These are phyloP conservation scores for Mycetomoellerius zeteki DNA, from an alignment of 1,140 invertebrate genomes.

Conservation along the genomic window DNA sequence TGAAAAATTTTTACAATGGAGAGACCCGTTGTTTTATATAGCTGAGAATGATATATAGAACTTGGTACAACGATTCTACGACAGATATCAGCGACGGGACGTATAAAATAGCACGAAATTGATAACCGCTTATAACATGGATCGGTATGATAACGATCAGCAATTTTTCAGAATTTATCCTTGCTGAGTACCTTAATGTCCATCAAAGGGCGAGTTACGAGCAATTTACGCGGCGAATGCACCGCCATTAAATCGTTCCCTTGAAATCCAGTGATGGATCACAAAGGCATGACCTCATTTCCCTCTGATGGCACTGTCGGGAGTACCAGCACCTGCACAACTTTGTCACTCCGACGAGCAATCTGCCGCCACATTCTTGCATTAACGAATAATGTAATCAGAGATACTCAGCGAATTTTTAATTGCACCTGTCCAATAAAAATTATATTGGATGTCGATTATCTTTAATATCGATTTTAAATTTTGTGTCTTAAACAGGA, in stretches of 20 bases:
- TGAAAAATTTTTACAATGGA: neutral
- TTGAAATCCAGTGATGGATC: slow-evolving; percentile 61
- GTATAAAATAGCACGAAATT: slow-evolving; percentile 1
- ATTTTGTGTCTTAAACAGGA: neutral
- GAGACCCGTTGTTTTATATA: slow-evolving; percentile 1
- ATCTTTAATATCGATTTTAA: neutral
- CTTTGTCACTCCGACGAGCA: slow-evolving; percentile 54
- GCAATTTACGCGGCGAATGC: slow-evolving; percentile 50
- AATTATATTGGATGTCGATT: neutral
- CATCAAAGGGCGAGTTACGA: slow-evolving; percentile 58
- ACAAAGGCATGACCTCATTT: slow-evolving; percentile 62
- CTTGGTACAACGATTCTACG: neutral
- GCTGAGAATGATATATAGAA: neutral
- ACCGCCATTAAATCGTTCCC: slow-evolving; percentile 56
- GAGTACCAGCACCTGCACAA: slow-evolving; percentile 52
- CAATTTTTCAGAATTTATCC: slow-evolving; percentile 51
- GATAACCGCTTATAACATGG: slow-evolving; percentile 12
- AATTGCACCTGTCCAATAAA: slow-evolving; percentile 42
- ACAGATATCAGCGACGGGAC: neutral
- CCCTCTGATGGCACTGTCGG: slow-evolving; percentile 53
- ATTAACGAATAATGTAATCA: slow-evolving; percentile 39
- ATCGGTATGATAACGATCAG: slow-evolving; percentile 9
- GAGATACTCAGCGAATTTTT: slow-evolving; percentile 33
- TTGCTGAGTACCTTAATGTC: slow-evolving; percentile 35
- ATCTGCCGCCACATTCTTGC: slow-evolving; percentile 50